Evolutionary conservation across 2,888 invertebrate genomes (phyloP).

Genomic region (Apantesis nais): DNA sequence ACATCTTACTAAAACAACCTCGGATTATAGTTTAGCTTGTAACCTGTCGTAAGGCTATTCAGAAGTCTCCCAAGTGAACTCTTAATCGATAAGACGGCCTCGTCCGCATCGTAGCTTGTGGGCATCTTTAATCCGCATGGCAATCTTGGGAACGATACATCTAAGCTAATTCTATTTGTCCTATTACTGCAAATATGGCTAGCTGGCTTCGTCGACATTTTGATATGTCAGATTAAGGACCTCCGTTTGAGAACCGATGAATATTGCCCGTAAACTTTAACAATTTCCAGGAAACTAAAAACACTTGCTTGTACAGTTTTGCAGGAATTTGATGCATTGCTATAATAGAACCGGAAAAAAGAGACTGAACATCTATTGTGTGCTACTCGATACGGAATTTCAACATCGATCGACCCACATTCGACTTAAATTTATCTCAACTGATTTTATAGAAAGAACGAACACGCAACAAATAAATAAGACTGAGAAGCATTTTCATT

Average conservation of each 20-base stretch:
- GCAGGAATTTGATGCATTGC: background rate
- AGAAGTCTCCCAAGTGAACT: conserved; percentile 50
- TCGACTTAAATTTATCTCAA: background rate
- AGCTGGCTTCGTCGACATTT: background rate
- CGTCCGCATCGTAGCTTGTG: conserved; percentile 27
- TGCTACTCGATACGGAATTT: background rate
- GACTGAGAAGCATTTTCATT: background rate
- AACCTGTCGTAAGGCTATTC: conserved; percentile 54
- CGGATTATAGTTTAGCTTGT: conserved; percentile 52
- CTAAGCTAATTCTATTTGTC: background rate
- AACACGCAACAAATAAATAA: background rate
- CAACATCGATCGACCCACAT: background rate
- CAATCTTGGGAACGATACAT: conserved; percentile 6
- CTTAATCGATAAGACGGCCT: conserved; percentile 52
- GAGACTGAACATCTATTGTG: background rate
- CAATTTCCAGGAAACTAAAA: too few species aligned
- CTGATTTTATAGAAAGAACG: background rate
- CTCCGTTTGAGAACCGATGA: background rate
- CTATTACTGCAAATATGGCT: background rate
- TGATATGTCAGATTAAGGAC: conserved; percentile 7
- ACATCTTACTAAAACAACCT: conserved; percentile 33
- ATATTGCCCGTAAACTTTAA: background rate
- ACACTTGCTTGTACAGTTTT: too few species aligned
- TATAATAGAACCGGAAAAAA: background rate
- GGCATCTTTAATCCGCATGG: background rate